Conservation (phyloP, 2,888 invertebrate genomes). For the Cantharis rufa region DNA sequence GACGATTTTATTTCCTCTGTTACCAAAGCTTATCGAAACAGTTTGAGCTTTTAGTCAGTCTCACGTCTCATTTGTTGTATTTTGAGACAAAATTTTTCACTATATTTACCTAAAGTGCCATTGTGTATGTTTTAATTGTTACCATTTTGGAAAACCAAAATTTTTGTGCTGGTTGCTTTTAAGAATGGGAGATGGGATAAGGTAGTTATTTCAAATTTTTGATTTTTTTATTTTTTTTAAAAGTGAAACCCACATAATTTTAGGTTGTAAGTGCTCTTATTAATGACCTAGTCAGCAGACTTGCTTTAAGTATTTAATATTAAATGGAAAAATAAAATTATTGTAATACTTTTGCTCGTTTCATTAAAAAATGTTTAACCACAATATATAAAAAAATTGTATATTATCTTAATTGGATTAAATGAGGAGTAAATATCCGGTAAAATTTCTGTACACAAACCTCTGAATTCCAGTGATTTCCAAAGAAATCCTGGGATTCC, state of each 20-base stretch:
- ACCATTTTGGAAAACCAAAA: not conserved
- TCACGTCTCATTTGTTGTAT: not conserved
- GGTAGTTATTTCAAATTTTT: not conserved
- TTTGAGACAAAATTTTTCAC: not conserved
- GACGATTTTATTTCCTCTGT: not conserved
- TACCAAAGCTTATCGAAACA: not conserved
- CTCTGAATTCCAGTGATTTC: too few species aligned
- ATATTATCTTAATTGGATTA: too few species aligned
- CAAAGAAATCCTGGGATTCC: too few species aligned
- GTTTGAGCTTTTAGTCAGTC: not conserved
- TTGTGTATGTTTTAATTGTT: not conserved
- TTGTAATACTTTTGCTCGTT: not conserved
- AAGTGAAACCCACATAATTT: not conserved
- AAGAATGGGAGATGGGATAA: not conserved
- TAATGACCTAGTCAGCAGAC: conserved; percentile 17
- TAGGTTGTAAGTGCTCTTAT: conserved; percentile 21
- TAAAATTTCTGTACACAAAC: too few species aligned
- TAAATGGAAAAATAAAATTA: conserved; percentile 52
- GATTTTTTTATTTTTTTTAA: too few species aligned
- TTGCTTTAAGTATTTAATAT: conserved; percentile 1
- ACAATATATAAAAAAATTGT: too few species aligned
- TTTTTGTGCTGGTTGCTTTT: not conserved
- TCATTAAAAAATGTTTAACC: not conserved
- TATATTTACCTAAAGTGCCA: not conserved
- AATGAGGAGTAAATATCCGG: too few species aligned